Evolutionary conservation across 1,140 invertebrate species (phyloP).

Genomic region (Calephelis virginiensis): DNA sequence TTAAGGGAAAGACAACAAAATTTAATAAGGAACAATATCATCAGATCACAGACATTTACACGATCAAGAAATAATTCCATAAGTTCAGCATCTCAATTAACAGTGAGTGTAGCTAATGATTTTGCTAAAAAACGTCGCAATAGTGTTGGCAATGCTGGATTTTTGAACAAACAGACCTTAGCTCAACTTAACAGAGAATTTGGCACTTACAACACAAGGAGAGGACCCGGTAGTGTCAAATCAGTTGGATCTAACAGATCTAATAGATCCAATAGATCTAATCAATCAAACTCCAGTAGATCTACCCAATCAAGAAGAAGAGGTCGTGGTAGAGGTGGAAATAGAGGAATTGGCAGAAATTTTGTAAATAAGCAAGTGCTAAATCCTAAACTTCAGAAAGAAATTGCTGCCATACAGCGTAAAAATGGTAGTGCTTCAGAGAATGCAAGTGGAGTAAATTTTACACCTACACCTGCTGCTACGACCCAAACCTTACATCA

Average conservation of each 20-base stretch:
- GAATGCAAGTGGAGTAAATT: conserved; percentile 54
- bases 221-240: conserved; percentile 63
- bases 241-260: conserved; percentile 60
- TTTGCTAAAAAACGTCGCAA: conserved; percentile 63
- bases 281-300: conserved; percentile 50
- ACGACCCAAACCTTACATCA: conserved; percentile 65
- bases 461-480: conserved; percentile 58
- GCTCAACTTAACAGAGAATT: conserved; percentile 61
- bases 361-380: conserved; percentile 66
- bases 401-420: conserved; percentile 69
- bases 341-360: conserved; percentile 56
- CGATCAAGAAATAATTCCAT: conserved; percentile 65
- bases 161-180: conserved; percentile 60
- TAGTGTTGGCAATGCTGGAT: conserved; percentile 59
- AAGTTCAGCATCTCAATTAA: conserved; percentile 59
- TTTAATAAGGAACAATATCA: conserved; percentile 46
- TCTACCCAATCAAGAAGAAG: conserved; percentile 50
- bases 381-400: conserved; percentile 64
- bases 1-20: conserved; percentile 54
- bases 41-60: conserved; percentile 67
- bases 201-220: conserved; percentile 52
- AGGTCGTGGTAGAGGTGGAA: conserved; percentile 50
- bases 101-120: conserved; percentile 70
- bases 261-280: conserved; percentile 54
- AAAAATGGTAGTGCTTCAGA: conserved; percentile 45